Conservation (phyloP, 2,797 vertebrate genomes). For the Pseudomugil gertrudae region DNA sequence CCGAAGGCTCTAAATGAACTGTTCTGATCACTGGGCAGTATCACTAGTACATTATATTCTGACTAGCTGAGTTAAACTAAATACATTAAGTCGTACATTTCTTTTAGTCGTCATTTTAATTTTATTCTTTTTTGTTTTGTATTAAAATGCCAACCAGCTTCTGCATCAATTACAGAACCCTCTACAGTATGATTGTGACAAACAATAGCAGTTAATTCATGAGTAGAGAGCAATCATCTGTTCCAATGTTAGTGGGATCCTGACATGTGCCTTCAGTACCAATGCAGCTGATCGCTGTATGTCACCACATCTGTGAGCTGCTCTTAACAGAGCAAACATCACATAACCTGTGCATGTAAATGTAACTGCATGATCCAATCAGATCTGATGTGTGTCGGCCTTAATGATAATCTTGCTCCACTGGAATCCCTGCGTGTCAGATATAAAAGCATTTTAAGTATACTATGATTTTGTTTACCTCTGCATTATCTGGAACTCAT, state of each 20-base stretch:
- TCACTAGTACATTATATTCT: too few species aligned
- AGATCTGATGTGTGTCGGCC: not conserved
- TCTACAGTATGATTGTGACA: too few species aligned
- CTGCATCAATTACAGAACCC: too few species aligned
- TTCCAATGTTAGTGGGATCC: too few species aligned
- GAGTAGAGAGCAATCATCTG: too few species aligned
- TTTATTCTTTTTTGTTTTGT: too few species aligned
- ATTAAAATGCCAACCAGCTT: too few species aligned
- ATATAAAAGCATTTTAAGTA: not conserved
- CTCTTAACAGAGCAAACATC: conserved; percentile 26
- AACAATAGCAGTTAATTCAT: too few species aligned
- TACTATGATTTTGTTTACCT: conserved; percentile 11
- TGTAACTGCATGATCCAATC: not conserved
- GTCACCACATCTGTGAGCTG: conserved; percentile 31
- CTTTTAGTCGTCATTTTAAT: too few species aligned
- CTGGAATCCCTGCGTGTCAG: not conserved
- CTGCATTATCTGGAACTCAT: conserved; percentile 9
- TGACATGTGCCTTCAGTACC: not conserved
- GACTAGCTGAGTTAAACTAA: too few species aligned
- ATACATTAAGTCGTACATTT: too few species aligned
- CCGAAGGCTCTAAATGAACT: not conserved
- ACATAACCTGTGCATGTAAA: not conserved
- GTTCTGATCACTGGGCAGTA: not conserved
- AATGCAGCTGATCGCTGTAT: conserved; percentile 18
- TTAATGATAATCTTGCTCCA: not conserved